phyloP scores from a whole-genome alignment of 2,113 vertebrate genomes.

The Nothocercus julius region DNA sequence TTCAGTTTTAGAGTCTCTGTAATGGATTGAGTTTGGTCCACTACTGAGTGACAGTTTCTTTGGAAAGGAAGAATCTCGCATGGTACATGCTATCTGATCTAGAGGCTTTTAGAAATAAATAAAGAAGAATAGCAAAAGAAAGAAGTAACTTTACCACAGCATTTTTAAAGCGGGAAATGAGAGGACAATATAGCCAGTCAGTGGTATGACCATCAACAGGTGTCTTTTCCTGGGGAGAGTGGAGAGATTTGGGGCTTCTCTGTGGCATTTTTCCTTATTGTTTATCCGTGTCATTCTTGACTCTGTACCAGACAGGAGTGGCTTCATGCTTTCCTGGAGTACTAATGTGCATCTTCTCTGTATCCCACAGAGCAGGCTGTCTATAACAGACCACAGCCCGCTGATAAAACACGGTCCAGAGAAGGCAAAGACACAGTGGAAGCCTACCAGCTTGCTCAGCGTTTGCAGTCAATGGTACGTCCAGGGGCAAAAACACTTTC shows the following conservation, averaged over 20 bases:
- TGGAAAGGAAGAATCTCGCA: background rate
- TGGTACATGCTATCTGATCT: background rate
- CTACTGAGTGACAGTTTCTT: background rate
- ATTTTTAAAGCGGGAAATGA: no score
- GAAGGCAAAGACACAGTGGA: constrained; percentile 87
- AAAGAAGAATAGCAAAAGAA: background rate
- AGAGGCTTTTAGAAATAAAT: background rate
- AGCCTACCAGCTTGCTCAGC: constrained; percentile 91
- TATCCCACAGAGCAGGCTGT: constrained; percentile 88
- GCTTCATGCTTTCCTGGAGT: background rate
- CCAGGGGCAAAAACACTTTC: background rate
- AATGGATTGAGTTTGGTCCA: background rate
- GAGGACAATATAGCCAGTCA: rapidly evolving
- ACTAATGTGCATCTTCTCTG: background rate
- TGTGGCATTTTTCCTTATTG: rapidly evolving
- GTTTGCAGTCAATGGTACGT: constrained; percentile 93
- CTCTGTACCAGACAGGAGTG: background rate
- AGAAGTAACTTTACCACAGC: no score
- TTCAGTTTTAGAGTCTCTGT: background rate
- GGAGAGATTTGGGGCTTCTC: background rate
- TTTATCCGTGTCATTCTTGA: rapidly evolving
- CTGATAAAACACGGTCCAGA: constrained; percentile 83
- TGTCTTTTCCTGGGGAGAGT: background rate
- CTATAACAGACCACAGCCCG: constrained; percentile 88
- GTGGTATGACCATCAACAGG: rapidly evolving